Evolutionary conservation across 2,797 vertebrate genomes (phyloP).

Genomic region (Phalanger gymnotis): DNA sequence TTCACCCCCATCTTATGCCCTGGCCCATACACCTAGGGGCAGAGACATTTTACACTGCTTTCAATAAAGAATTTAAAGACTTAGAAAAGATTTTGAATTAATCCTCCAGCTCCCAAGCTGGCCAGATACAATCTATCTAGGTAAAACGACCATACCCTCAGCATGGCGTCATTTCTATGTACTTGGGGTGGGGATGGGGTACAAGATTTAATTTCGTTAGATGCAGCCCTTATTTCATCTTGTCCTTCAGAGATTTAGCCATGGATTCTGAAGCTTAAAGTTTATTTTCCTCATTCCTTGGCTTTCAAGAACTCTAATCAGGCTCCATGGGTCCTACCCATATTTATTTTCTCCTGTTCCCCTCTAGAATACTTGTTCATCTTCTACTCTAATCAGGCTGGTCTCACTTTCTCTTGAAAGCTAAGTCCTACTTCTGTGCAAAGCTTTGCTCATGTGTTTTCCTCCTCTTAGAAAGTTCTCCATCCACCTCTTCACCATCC

Average conservation of each 20-base stretch:
- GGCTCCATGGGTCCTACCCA: constrained; percentile 14
- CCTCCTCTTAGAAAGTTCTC: neutral
- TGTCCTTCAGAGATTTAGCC: neutral
- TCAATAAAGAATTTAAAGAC: neutral
- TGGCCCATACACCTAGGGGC: neutral
- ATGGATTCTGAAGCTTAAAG: neutral
- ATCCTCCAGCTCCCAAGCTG: neutral
- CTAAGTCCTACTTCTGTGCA: neutral
- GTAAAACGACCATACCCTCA: neutral
- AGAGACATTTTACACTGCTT: neutral
- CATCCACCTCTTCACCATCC: neutral
- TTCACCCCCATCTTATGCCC: neutral
- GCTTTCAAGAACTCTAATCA: constrained; percentile 27
- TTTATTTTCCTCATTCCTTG: neutral
- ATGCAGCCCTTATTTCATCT: neutral
- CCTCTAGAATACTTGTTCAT: neutral
- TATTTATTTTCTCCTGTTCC: constrained; percentile 18
- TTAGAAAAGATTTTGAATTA: neutral
- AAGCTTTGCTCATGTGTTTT: neutral
- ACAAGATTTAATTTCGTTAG: neutral
- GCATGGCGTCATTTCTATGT: neutral
- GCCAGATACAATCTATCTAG: neutral
- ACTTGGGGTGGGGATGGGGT: neutral
- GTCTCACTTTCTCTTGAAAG: neutral
- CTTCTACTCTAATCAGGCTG: neutral